Evolutionary conservation across 2,113 vertebrate genomes (phyloP), one percentile per base, ranked within the genome.

Genomic region (Bostrychus sinensis): DNA sequence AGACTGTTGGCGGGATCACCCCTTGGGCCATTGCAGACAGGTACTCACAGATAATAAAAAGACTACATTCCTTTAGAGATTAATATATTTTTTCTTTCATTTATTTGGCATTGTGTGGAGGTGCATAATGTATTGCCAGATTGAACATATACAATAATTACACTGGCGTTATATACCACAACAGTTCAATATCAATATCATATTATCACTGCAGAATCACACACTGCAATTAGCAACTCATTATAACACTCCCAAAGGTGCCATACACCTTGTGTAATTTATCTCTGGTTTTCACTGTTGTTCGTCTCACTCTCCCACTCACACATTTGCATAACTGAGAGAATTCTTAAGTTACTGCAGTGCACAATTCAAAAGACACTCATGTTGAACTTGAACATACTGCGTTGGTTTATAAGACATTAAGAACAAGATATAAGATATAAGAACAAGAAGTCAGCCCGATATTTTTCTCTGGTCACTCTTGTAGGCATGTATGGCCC

Each of bases 11-110:
- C 48, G 85, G 80, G 75, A 95, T 98, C 56, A 71, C 95, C 72
- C 95, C 95, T 1, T 96, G 95, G 95, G 88, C 88, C 22, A 82
- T 96, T 9, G 91, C 93, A 32, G 92, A 97, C 77, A 94, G 96
- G 96, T 99, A 88, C 80, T 51, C 26, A 51, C 48, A 51, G 14
- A 28, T 28, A 17, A 51, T 28, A 51, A n/a, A 51, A 30, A n/a
- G 14, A 22, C 14, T 26, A 23, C 0, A 30, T 51, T 17, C 19
- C 9, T 3, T 51, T 1, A 30, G 14, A 14, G 4, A 11, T 12
- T 26, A 7, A 14, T 9, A 51, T 16, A 25, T 5, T 1, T 6
- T 28, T 51, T n/a, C 28, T 51, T 28, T 30, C n/a, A 51, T 28
- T 16, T 28, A 51, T 25, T n/a, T 51, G n/a, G 25, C 12, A 48